Base-by-base conservation (phyloP, 2,113 vertebrate species). In the Trematomus loennbergii region DNA sequence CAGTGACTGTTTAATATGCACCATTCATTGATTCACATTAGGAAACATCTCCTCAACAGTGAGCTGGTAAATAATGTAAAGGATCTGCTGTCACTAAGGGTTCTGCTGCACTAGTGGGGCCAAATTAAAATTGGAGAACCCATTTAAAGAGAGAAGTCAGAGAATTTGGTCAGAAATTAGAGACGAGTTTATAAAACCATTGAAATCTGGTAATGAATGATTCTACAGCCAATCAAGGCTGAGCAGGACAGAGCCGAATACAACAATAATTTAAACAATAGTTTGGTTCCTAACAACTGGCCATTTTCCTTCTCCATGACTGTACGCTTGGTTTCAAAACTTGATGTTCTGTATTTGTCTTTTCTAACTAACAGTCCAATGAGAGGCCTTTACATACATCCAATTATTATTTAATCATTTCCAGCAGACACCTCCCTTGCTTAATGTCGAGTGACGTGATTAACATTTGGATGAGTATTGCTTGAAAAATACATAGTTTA, bases 11-110 rank as follows among this genome's bases (percentile, higher is more conserved):
- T 93, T 92, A 89, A 89, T 87, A 89, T 93, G 87, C 90, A 85
- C 64, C 68, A 50, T 57, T 91, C 89, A 93, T 91, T 91, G 91
- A 92, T 92, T 91, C 91, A 69, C 91, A 92, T 94, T 92, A 93
- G 84, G 85, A 79, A 84, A 89, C 89, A 87, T 82, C 81, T 90
- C 91, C 85, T 91, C 79, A 83, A 89, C 86, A 83, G 85, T 72
- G 72, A 78, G 79, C 72, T 70, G 57, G 88, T 94, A 86, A 93
- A 94, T 93, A 91, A 94, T 93, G 93, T 74, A 93, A 67, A 87
- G 78, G 59, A 83, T 86, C 71, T 75, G 70, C 83, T 88, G 86
- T 93, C 89, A 85, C 61, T 81, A 57, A 87, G 75, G 61, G 61
- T 79, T 88, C 74, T 12, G 79, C 58, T 71, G 76, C 66, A 81